Conservation (phyloP, 1,140 invertebrate species). For the Oreohelix idahoensis region DNA sequence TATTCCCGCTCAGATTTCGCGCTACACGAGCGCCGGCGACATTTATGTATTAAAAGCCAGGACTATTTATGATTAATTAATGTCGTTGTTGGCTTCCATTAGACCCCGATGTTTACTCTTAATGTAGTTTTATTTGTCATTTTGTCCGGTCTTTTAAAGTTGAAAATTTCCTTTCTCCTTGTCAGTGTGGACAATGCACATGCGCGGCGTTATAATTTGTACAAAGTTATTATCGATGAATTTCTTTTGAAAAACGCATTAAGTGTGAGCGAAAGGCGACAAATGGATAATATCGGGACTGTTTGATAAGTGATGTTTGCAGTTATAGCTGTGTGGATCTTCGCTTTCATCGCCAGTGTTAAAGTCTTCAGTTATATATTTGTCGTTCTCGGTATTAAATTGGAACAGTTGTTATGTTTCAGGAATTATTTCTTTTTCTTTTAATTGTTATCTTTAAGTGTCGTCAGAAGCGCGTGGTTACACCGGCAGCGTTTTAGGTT, state of each 20-base stretch:
- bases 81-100: conserved; percentile 20
- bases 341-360: neutral
- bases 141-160: neutral
- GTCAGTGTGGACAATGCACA: neutral
- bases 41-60: conserved; percentile 20
- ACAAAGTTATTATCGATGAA: neutral
- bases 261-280: neutral
- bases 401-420: too few species aligned
- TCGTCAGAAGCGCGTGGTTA: too few species aligned
- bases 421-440: too few species aligned
- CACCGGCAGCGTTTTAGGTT: too few species aligned
- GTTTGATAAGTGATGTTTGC: neutral
- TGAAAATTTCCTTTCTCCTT: neutral
- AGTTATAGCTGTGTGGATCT: neutral
- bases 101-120: neutral
- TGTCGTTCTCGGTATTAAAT: too few species aligned
- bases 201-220: neutral
- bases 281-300: neutral
- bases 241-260: neutral
- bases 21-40: neutral
- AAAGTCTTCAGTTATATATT: neutral
- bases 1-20: neutral
- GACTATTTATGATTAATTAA: conserved; percentile 33
- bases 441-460: too few species aligned
- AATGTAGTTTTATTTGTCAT: conserved; percentile 6